phyloP scores from a whole-genome alignment of 2,797 vertebrate genomes.

The Clarias pachynema region DNA sequence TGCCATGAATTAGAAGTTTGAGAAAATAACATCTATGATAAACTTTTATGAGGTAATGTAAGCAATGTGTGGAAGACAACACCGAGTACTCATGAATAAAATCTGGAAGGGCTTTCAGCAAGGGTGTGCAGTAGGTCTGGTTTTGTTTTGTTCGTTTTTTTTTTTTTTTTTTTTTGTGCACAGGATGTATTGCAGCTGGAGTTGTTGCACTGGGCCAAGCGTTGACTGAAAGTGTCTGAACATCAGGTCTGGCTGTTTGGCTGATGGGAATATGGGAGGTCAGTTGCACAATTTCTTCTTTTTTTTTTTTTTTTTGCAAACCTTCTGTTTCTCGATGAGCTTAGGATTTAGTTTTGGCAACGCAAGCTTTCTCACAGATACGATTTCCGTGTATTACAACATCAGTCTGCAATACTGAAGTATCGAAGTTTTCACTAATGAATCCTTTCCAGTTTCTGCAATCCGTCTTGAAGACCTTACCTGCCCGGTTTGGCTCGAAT shows the following conservation, averaged over 20 bases:
- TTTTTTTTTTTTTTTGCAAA: slow-evolving; percentile 11
- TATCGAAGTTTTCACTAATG: not conserved
- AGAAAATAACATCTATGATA: not conserved
- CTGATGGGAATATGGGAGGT: not conserved
- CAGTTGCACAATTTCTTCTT: not conserved
- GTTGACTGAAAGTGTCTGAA: slow-evolving; percentile 4
- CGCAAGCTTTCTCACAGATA: not conserved
- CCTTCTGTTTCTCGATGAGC: slow-evolving; percentile 3
- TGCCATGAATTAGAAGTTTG: not conserved
- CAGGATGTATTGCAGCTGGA: slow-evolving; percentile 13
- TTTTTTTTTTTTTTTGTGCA: not conserved
- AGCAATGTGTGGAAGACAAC: not conserved
- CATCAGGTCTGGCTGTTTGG: not conserved
- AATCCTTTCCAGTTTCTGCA: not conserved
- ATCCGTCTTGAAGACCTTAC: not conserved
- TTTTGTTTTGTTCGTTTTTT: not conserved
- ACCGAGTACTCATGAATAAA: not conserved
- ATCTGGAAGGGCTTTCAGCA: not conserved
- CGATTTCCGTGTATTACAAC: not conserved
- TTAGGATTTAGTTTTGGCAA: not conserved
- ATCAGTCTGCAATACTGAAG: not conserved
- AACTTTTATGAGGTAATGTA: not conserved
- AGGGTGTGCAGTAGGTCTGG: not conserved
- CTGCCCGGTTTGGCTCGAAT: not conserved
- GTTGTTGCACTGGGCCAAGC: slow-evolving; percentile 1